phyloP scores from a whole-genome alignment of 2,888 invertebrate genomes.

The Lymantria monacha region DNA sequence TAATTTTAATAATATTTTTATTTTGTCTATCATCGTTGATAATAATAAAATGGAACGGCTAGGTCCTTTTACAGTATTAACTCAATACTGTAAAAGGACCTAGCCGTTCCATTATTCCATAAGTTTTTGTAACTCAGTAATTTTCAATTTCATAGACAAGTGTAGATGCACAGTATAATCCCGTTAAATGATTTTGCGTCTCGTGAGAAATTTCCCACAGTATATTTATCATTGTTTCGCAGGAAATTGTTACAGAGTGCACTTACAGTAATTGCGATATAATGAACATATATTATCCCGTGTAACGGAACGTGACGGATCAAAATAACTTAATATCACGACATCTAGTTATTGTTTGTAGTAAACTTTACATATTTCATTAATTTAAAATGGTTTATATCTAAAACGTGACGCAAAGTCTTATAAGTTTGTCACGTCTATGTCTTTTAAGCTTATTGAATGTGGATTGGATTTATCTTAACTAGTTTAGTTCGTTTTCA shows the following conservation, averaged over 20 bases:
- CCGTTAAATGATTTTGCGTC: constrained; percentile 35
- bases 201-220: constrained; percentile 50
- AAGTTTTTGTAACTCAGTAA: too few relatives aligned
- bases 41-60: too few relatives aligned
- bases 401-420: too few relatives aligned
- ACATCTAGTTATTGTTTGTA: constrained; percentile 15
- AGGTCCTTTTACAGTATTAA: too few relatives aligned
- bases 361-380: background rate
- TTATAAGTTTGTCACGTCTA: too few relatives aligned
- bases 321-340: constrained; percentile 5
- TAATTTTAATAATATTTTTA: too few relatives aligned
- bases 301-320: constrained; percentile 27
- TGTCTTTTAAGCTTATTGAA: too few relatives aligned
- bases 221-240: constrained; percentile 22
- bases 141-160: constrained; percentile 7
- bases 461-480: too few relatives aligned
- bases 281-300: constrained; percentile 24
- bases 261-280: constrained; percentile 37
- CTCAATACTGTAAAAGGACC: too few relatives aligned
- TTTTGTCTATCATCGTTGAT: too few relatives aligned
- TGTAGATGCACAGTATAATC: constrained; percentile 10
- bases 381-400: constrained; percentile 1
- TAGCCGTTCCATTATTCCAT: too few relatives aligned
- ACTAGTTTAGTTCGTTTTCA: too few relatives aligned
- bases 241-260: constrained; percentile 14